Base-by-base conservation (phyloP, 2,888 invertebrate genomes). In the Calameuta filiformis region DNA sequence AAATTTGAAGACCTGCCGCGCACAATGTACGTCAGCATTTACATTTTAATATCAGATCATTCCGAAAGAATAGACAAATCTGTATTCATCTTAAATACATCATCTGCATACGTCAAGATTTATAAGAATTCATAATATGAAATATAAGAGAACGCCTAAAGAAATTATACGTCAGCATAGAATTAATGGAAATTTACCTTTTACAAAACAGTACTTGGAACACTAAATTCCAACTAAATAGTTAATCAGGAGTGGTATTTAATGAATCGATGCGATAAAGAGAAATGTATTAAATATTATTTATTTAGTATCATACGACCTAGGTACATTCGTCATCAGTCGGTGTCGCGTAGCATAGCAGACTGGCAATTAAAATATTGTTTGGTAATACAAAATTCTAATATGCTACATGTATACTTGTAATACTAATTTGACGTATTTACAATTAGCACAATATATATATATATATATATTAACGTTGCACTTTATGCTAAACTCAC, bases 281-380 rank as follows among this genome's bases (percentile, higher is more conserved):
- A 56, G 56, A 2, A 56, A 23, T 76, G 40, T 85, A 87, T 86
- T 87, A 86, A 85, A 86, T 86, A 86, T 81, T 77, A 74, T 82
- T 86, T 86, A 81, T 86, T 86, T 86, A 85, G 85, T 79, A 79
- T 80, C 81, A 79, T 81, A 83, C 82, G 80, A 81, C 82, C 82
- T 84, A 87, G 83, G 82, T 86, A 88, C 88, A 88, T 85, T 84
- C 83, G 76, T 86, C 84, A 82, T 88, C 87, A 87, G 85, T 88
- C 88, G 78, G 81, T 86, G 80, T 85, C 77, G 82, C 82, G 81
- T 84, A 82, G 81, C 79, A 83, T 83, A 85, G 81, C 80, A 78
- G 77, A 85, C 81, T 81, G 84, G 84, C 83, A 85, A 86, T 85
- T 81, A 83, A 81, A 82, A 81, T 81, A 82, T 80, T 81, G 79